Conservation (phyloP, 2,888 invertebrate genomes). For the Helicoverpa assulta region DNA sequence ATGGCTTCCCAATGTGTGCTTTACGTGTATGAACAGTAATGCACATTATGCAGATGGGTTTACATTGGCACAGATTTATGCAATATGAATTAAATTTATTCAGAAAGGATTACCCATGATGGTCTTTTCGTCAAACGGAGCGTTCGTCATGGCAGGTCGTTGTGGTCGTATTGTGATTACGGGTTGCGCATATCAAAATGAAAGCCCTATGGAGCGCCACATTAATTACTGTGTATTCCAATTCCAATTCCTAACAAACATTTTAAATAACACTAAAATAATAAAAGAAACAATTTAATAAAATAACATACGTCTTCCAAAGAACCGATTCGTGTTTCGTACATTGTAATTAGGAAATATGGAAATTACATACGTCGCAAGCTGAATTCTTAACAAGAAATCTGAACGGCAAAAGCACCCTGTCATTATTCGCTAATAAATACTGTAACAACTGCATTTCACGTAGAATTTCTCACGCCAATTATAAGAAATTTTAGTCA, state of each 20-base stretch:
- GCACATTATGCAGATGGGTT: conserved; percentile 5
- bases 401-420: conserved; percentile 68
- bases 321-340: conserved; percentile 32
- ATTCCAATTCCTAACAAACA: background rate
- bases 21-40: conserved; percentile 15
- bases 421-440: conserved; percentile 71
- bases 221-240: background rate
- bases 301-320: conserved; percentile 42
- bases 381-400: conserved; percentile 63
- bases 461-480: conserved; percentile 66
- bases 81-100: background rate
- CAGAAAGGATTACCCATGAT: conserved; percentile 1
- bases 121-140: background rate
- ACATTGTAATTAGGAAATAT: conserved; percentile 58
- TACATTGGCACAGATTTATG: conserved; percentile 6
- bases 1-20: conserved; percentile 16
- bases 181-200: background rate
- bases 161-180: background rate
- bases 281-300: conserved; percentile 27
- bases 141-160: background rate
- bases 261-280: conserved; percentile 5
- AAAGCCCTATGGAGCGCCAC: background rate
- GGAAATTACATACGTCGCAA: conserved; percentile 65
- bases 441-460: conserved; percentile 70
- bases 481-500: conserved; percentile 56